These are phyloP conservation scores for Amphilophus citrinellus DNA, from an alignment of 2,113 vertebrate species.

Conservation along the genomic window DNA sequence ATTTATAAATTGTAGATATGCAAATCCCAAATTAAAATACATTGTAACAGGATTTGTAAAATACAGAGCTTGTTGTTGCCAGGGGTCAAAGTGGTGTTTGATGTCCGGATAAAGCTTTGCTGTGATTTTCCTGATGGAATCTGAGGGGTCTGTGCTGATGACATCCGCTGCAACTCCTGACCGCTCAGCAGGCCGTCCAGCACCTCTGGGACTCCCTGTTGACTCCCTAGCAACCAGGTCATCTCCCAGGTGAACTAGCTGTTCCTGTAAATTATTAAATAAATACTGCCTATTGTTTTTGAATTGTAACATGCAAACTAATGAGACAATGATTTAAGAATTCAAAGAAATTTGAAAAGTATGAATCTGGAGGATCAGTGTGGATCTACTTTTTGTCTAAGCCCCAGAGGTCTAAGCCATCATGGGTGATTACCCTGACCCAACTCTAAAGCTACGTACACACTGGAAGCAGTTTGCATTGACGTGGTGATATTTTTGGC, in stretches of 20 bases:
- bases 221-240: neutral
- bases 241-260: neutral
- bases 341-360: neutral
- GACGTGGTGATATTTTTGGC: no score
- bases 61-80: neutral
- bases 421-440: no score
- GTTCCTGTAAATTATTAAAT: neutral
- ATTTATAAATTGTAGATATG: neutral
- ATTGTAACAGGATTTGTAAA: neutral
- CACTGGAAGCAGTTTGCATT: no score
- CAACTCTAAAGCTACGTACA: no score
- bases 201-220: neutral
- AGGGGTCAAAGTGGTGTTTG: neutral
- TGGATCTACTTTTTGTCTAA: neutral
- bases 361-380: neutral
- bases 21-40: neutral
- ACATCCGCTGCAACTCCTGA: slow-evolving; percentile 7
- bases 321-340: neutral
- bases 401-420: no score
- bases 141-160: neutral
- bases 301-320: neutral
- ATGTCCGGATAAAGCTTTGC: neutral
- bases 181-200: neutral
- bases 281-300: neutral
- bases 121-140: neutral